Evolutionary conservation across 2,113 vertebrate genomes (phyloP).

Genomic region (Chrysochloris asiatica): DNA sequence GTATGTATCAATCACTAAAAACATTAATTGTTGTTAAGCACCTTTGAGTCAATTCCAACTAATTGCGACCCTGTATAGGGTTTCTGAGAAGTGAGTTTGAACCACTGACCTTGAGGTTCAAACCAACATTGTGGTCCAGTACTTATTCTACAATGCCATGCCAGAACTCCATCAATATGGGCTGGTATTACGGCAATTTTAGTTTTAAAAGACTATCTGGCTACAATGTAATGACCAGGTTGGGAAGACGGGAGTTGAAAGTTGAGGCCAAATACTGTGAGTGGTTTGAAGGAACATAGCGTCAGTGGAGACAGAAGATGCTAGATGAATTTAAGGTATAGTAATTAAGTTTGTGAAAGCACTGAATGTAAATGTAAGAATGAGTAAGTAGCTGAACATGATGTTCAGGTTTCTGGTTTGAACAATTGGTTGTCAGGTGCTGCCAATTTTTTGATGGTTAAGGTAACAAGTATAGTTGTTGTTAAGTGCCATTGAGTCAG

Average conservation of each 20-base stretch:
- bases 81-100: no score
- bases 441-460: neutral
- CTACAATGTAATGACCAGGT: neutral
- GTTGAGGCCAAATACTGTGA: neutral
- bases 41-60: no score
- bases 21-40: no score
- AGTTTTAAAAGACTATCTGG: slow-evolving; percentile 16
- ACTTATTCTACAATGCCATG: no score
- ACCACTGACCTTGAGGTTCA: no score
- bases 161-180: neutral
- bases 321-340: neutral
- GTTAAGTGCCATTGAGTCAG: no score
- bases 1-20: neutral
- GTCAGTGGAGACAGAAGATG: neutral
- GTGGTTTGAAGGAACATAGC: neutral
- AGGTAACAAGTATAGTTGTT: no score
- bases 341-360: neutral
- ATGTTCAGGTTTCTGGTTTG: neutral
- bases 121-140: no score
- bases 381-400: neutral
- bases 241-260: neutral
- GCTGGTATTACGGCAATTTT: neutral
- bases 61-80: no score
- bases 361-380: neutral
- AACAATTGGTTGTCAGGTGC: neutral